Conservation (phyloP, 2,888 invertebrate species). For the Drosophila lacicola region DNA sequence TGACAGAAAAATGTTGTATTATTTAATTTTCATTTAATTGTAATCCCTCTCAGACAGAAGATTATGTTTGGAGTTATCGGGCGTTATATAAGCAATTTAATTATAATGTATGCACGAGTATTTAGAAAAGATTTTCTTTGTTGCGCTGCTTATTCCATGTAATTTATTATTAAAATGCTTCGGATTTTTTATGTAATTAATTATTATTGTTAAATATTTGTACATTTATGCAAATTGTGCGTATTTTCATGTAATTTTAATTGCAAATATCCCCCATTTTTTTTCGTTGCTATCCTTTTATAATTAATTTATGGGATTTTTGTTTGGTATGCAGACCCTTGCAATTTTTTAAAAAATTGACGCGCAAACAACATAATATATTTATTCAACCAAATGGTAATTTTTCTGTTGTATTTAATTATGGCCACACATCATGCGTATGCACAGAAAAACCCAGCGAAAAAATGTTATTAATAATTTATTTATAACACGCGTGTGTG, state of each 20-base stretch:
- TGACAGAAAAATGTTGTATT: too few relatives aligned
- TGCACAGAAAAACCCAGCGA: conserved; percentile 15
- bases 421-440: conserved; percentile 17
- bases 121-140: too few relatives aligned
- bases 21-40: too few relatives aligned
- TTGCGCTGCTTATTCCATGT: background rate
- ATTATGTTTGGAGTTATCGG: too few relatives aligned
- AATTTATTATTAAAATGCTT: conserved; percentile 5
- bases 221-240: conserved; percentile 29
- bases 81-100: too few relatives aligned
- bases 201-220: conserved; percentile 17
- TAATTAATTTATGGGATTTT: conserved; percentile 25
- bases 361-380: conserved; percentile 11
- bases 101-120: too few relatives aligned
- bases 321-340: background rate
- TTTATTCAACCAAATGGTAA: conserved; percentile 18
- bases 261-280: conserved; percentile 3
- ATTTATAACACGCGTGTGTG: conserved; percentile 21
- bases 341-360: conserved; percentile 5
- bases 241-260: conserved; percentile 8
- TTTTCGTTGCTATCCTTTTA: background rate
- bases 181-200: conserved; percentile 21
- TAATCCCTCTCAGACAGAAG: too few relatives aligned
- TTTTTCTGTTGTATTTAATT: conserved; percentile 26
- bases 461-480: conserved; percentile 33